Evolutionary conservation across 2,113 vertebrate species (phyloP).

Genomic region (Dicentrarchus labrax): DNA sequence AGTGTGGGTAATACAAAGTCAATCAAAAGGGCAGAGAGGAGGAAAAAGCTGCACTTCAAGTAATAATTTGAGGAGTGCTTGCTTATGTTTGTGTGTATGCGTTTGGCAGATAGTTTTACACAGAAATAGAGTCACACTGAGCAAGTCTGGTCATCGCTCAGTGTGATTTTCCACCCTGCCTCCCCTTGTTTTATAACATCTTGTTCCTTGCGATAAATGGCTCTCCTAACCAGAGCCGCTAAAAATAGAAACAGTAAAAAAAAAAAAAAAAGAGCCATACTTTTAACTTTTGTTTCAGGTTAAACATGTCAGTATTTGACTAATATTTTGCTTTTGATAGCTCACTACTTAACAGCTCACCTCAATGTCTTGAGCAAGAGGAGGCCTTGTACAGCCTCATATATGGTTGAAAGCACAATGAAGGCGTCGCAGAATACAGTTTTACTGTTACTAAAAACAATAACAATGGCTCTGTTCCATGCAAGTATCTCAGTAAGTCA

Average conservation of each 20-base stretch:
- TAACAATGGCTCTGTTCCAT: neutral
- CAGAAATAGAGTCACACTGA: neutral
- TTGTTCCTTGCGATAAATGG: slow-evolving; percentile 9
- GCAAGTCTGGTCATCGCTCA: neutral
- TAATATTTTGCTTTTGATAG: neutral
- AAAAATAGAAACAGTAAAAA: neutral
- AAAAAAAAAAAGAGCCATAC: neutral
- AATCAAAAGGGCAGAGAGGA: slow-evolving; percentile 12
- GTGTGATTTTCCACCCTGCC: neutral
- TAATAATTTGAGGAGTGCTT: neutral
- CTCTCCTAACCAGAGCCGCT: neutral
- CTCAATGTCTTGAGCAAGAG: neutral
- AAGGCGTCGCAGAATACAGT: neutral
- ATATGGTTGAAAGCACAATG: neutral
- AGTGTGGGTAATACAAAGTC: slow-evolving; percentile 17
- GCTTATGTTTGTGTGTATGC: slow-evolving; percentile 2
- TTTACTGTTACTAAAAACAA: neutral
- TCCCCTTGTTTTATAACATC: slow-evolving; percentile 8
- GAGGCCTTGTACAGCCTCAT: neutral
- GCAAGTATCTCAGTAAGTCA: neutral
- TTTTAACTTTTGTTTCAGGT: neutral
- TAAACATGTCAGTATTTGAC: neutral
- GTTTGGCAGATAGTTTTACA: slow-evolving; percentile 6
- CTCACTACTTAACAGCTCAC: no score
- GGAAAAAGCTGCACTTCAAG: slow-evolving; percentile 14